Evolutionary conservation across 2,797 vertebrate genomes (phyloP).

Genomic region (Ataeniobius toweri): DNA sequence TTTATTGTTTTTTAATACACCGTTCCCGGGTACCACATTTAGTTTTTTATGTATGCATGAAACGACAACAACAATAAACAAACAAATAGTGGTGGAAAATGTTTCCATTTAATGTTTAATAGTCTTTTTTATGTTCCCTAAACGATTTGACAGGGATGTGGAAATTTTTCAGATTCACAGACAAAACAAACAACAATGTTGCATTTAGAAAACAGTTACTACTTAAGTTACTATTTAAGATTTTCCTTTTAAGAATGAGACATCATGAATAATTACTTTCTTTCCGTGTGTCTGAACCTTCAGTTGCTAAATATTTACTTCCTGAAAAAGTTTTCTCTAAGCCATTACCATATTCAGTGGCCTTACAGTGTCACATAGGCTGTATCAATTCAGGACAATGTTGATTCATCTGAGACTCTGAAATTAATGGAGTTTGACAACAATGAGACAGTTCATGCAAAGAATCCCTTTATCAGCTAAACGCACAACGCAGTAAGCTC

Average conservation of each 20-base stretch:
- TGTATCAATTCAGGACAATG: background rate
- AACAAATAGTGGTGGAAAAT: too few relatives aligned
- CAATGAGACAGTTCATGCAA: slow-evolving; percentile 42
- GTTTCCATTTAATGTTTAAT: too few relatives aligned
- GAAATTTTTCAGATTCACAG: too few relatives aligned
- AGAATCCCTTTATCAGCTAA: slow-evolving; percentile 53
- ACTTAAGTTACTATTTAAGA: too few relatives aligned
- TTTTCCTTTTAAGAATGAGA: background rate
- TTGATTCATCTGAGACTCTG: slow-evolving; percentile 22
- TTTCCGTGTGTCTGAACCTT: background rate
- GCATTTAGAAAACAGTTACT: background rate
- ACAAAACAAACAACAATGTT: background rate
- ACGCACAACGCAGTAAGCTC: slow-evolving; percentile 41
- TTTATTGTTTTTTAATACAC: too few relatives aligned
- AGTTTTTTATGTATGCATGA: too few relatives aligned
- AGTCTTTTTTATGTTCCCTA: too few relatives aligned
- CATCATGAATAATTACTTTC: background rate
- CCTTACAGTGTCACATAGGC: background rate
- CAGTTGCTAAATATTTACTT: background rate
- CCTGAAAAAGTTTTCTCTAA: background rate
- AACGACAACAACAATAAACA: too few relatives aligned
- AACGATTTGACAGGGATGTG: too few relatives aligned
- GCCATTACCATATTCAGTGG: background rate
- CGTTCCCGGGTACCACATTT: too few relatives aligned
- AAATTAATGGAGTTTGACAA: slow-evolving; percentile 42